Evolutionary conservation across 1,140 invertebrate genomes (phyloP).

Genomic region (Eciton burchellii): DNA sequence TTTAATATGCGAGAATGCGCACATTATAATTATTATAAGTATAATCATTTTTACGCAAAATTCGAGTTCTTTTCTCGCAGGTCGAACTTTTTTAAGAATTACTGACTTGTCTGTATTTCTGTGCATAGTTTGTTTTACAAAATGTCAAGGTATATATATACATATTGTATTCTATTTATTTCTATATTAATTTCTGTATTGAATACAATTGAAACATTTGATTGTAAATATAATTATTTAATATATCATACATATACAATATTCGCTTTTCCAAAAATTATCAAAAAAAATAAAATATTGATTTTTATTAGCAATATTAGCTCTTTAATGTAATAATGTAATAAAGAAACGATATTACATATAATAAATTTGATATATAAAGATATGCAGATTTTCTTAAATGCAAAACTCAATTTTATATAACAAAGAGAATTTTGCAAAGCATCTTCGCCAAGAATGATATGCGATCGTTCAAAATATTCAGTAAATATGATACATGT

Average conservation of each 20-base stretch:
- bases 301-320: not conserved
- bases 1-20: not conserved
- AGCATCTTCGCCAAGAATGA: conserved; percentile 1
- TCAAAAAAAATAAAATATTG: not conserved
- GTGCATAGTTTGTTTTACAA: not conserved
- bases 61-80: conserved; percentile 1
- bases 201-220: not conserved
- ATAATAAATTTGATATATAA: not conserved
- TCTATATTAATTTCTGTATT: conserved; percentile 11
- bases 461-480: conserved; percentile 20
- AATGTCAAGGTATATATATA: conserved; percentile 4
- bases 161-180: conserved; percentile 45
- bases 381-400: conserved; percentile 12
- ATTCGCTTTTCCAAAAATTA: not conserved
- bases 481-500: not conserved
- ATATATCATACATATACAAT: conserved; percentile 34
- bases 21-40: not conserved
- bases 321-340: not conserved
- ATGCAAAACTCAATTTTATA: not conserved
- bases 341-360: conserved; percentile 2
- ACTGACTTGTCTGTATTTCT: conserved; percentile 1
- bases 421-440: conserved; percentile 3
- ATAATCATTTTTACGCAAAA: not conserved
- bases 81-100: conserved; percentile 23
- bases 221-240: conserved; percentile 30